Evolutionary conservation across 2,888 invertebrate genomes (phyloP).

Genomic region (Drosophila peninsularis): DNA sequence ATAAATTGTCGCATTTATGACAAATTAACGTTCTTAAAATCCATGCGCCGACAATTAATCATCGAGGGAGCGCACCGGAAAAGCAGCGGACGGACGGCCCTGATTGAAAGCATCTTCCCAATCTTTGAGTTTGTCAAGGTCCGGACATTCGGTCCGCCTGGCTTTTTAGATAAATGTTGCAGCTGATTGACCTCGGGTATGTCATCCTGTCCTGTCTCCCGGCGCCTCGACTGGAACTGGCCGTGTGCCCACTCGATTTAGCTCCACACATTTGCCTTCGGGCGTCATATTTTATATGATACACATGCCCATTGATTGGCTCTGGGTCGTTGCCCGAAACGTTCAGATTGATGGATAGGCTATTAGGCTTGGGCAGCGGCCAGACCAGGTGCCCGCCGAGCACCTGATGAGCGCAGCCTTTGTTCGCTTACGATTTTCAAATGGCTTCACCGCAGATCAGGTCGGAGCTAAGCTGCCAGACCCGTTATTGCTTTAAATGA

Average conservation of each 20-base stretch:
- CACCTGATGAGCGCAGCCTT: background rate
- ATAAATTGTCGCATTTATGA: conserved; percentile 65
- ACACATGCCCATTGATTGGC: conserved; percentile 25
- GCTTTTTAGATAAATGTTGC: conserved; percentile 52
- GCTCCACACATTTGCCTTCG: conserved; percentile 38
- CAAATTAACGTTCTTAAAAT: conserved; percentile 78
- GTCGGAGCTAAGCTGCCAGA: background rate
- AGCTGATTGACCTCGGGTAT: conserved; percentile 57
- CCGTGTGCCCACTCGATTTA: conserved; percentile 15
- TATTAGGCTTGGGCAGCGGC: conserved; percentile 8
- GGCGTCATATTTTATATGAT: conserved; percentile 55
- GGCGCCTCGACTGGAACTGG: background rate
- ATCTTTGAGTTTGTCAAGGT: conserved; percentile 32
- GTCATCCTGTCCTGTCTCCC: conserved; percentile 7
- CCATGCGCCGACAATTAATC: conserved; percentile 73
- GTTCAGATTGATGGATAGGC: conserved; percentile 42
- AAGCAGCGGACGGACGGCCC: conserved; percentile 14
- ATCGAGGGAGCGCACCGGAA: conserved; percentile 43
- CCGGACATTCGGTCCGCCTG: background rate
- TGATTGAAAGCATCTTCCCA: conserved; percentile 68
- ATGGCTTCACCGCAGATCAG: background rate
- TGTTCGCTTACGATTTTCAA: conserved; percentile 1
- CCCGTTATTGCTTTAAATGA: background rate
- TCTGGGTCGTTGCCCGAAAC: conserved; percentile 28
- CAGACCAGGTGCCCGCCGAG: background rate